Evolutionary conservation across 2,888 invertebrate genomes (phyloP), one percentile per base, ranked within the genome.

Genomic region (Melitaea athalia): DNA sequence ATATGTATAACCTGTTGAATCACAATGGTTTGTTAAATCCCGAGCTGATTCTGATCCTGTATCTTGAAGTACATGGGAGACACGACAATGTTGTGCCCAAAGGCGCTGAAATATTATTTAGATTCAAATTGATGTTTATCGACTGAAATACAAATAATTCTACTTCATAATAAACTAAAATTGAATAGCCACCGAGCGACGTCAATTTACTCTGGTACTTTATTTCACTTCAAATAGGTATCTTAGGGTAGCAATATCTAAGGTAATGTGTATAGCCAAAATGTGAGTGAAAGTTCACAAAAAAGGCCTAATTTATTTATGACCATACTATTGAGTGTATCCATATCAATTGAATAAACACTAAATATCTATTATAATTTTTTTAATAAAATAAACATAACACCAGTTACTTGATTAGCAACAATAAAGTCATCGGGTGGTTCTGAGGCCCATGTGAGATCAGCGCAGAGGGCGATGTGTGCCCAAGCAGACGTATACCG

Each of bases 381-480:
- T 45, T 5, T 4, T 45, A 45, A 45, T 45, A n/a, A 14, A n/a
- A 50, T 38, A 50, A 50, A 52, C 10, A 24, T 15, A 52, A 64
- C 43, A 57, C 49, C 33, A 53, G 49, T 24, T 87, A 92, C 92
- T 92, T 92, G 92, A 79, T 92, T 92, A 70, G 92, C 90, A 85
- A 90, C 83, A 77, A 89, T 87, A 79, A 89, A 92, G 72, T 90
- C 92, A 89, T 92, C 92, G 57, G 89, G 91, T 74, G 90, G 88
- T 84, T 92, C 89, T 72, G 86, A 81, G 77, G 89, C 85, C 92
- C 92, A 92, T 81, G 92, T 92, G 83, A 89, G 86, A 86, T 92
- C 91, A 82, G 92, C 92, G 88, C 91, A 91, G 72, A 91, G 91
- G 91, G 91, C 92, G 81, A 92, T 86, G 79, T 91, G 91, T 83